phyloP scores from a whole-genome alignment of 2,113 vertebrate species.

The Scatophagus argus region DNA sequence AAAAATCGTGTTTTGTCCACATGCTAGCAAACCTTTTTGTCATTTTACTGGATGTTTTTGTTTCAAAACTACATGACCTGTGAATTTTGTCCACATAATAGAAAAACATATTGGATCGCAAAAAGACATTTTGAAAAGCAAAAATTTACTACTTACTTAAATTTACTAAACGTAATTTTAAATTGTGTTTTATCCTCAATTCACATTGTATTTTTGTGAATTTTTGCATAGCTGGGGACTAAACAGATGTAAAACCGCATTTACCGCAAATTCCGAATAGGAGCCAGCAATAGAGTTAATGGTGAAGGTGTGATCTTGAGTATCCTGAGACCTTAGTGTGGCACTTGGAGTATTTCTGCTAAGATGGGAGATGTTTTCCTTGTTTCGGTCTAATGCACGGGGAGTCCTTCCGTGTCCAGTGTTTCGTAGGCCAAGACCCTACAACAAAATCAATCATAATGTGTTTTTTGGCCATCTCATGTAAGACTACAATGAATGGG shows the following conservation, averaged over 20 bases:
- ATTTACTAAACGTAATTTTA: background rate
- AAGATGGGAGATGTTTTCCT: conserved; percentile 89
- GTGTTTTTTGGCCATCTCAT: background rate
- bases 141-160: no score
- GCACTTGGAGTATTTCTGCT: conserved; percentile 85
- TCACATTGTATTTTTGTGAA: background rate
- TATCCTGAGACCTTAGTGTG: conserved; percentile 85
- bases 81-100: no score
- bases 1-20: background rate
- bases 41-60: background rate
- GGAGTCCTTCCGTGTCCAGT: conserved; percentile 78
- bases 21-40: background rate
- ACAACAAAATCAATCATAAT: conserved; percentile 30
- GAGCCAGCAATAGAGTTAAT: conserved; percentile 91
- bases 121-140: background rate
- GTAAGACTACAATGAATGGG: background rate
- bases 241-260: conserved; percentile 77
- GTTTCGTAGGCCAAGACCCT: conserved; percentile 76
- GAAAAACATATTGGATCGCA: background rate
- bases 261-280: conserved; percentile 98
- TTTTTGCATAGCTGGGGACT: conserved; percentile 12
- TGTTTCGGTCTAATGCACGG: conserved; percentile 85
- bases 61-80: background rate
- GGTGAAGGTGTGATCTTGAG: conserved; percentile 89
- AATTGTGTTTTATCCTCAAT: background rate